phyloP scores from a whole-genome alignment of 2,888 invertebrate genomes.

The Apeira syringaria region DNA sequence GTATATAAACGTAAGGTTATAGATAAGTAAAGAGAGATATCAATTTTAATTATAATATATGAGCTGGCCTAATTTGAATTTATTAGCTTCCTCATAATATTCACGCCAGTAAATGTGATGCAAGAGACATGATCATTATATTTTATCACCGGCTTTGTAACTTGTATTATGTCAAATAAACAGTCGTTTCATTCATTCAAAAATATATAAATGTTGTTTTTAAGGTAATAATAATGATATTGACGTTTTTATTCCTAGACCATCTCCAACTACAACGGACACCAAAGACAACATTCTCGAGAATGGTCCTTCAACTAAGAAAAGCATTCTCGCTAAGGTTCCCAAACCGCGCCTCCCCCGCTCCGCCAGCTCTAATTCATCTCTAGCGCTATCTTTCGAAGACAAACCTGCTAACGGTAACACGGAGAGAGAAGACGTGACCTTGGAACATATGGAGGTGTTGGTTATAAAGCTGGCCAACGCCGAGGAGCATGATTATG shows the following conservation, averaged over 20 bases:
- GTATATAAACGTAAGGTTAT: too few relatives aligned
- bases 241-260: slow-evolving; percentile 41
- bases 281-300: slow-evolving; percentile 56
- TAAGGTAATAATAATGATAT: too few relatives aligned
- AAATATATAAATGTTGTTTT: too few relatives aligned
- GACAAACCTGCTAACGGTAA: slow-evolving; percentile 47
- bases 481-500: slow-evolving; percentile 68
- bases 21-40: too few relatives aligned
- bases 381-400: slow-evolving; percentile 43
- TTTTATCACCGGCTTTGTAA: too few relatives aligned
- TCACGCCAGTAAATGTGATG: too few relatives aligned
- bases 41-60: too few relatives aligned
- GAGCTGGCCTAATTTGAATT: too few relatives aligned
- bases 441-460: slow-evolving; percentile 60
- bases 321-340: slow-evolving; percentile 68
- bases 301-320: slow-evolving; percentile 54
- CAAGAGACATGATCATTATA: too few relatives aligned
- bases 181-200: too few relatives aligned
- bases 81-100: too few relatives aligned
- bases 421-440: slow-evolving; percentile 38
- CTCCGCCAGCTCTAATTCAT: slow-evolving; percentile 53
- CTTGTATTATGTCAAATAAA: too few relatives aligned
- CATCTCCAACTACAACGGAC: slow-evolving; percentile 48
- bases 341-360: slow-evolving; percentile 62
- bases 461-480: slow-evolving; percentile 69